Conservation (phyloP, 2,113 vertebrate species). For the Sapayoa aenigma region DNA sequence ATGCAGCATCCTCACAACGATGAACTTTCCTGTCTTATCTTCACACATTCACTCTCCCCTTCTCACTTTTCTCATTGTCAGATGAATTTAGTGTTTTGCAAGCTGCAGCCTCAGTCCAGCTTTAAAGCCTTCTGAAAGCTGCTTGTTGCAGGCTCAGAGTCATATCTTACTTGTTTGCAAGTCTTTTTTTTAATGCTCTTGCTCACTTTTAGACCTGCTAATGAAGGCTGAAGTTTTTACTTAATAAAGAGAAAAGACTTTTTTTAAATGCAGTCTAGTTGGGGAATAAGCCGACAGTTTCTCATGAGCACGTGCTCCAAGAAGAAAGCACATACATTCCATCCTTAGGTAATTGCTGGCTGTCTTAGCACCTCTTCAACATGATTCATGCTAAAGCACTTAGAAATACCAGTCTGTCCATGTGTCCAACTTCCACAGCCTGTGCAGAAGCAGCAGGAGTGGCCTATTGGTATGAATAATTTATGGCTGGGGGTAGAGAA, state of each 20-base stretch:
- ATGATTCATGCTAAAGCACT: constrained; percentile 24
- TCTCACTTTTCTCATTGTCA: background rate
- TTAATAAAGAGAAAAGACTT: background rate
- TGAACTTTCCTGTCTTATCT: background rate
- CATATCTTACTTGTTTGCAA: background rate
- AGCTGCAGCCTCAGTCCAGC: background rate
- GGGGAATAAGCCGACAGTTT: background rate
- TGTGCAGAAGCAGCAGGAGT: background rate
- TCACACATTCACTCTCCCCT: background rate
- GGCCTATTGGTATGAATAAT: constrained; percentile 33
- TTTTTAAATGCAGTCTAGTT: background rate
- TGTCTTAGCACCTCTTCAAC: background rate
- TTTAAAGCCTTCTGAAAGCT: background rate
- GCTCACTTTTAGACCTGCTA: background rate
- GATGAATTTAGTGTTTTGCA: background rate
- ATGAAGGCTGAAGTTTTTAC: constrained; percentile 10
- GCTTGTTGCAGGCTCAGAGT: background rate
- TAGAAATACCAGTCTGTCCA: background rate
- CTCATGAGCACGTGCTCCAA: background rate
- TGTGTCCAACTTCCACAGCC: background rate
- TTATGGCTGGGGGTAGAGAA: constrained; percentile 5
- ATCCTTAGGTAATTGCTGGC: constrained; percentile 1
- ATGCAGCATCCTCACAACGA: background rate
- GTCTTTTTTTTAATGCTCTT: background rate
- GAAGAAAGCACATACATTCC: background rate